A percentile compares a stretch with the other conserved stretches of the same genome.
Conservation (phyloP, 2,797 vertebrate genomes). For the Anguilla anguilla region DNA sequence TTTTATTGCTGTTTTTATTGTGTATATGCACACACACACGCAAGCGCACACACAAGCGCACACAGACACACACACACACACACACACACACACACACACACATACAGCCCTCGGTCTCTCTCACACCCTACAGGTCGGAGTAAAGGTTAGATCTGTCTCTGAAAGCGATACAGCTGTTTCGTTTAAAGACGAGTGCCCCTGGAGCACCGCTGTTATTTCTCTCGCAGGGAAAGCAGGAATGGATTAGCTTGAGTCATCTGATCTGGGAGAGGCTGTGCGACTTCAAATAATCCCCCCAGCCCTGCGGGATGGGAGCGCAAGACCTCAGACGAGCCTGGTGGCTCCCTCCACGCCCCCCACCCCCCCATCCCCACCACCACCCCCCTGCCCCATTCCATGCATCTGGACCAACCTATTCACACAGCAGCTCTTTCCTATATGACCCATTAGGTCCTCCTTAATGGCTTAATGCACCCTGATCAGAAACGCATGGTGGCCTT, state of each 20-base stretch:
- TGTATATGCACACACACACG: neutral
- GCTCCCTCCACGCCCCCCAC: neutral
- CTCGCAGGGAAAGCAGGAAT: conserved; percentile 14
- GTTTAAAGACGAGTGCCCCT: conserved; percentile 22
- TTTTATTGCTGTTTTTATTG: too few species aligned
- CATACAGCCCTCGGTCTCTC: neutral
- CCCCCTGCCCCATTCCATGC: neutral
- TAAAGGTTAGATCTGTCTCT: neutral
- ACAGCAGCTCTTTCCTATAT: neutral
- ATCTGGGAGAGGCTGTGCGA: conserved; percentile 31
- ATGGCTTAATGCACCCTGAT: conserved; percentile 27
- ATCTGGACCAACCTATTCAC: neutral
- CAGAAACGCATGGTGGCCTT: neutral
- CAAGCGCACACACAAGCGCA: neutral
- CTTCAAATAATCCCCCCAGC: conserved; percentile 25
- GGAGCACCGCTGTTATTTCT: conserved; percentile 24
- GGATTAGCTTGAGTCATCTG: conserved; percentile 32
- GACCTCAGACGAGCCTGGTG: neutral
- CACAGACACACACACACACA: neutral
- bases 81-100: neutral
- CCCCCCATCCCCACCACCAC: neutral
- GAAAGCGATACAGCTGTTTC: conserved; percentile 27
- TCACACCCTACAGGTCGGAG: conserved; percentile 2
- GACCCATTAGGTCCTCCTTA: neutral
- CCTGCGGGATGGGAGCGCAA: neutral